phyloP scores from a whole-genome alignment of 1,140 invertebrate genomes.

The Geopemphigus sp. region DNA sequence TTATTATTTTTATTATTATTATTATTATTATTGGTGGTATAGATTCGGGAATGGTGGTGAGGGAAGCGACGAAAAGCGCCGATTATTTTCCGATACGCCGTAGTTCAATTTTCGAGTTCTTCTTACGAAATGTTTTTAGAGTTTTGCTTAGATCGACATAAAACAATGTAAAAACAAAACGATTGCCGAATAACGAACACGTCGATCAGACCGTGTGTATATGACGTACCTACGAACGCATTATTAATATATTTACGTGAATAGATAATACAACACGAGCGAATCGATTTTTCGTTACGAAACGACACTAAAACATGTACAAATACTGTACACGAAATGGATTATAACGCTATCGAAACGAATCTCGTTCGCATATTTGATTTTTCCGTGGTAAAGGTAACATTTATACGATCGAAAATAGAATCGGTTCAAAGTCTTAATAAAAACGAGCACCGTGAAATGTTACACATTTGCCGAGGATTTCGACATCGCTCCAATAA shows the following conservation, averaged over 20 bases:
- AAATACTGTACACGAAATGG: neutral
- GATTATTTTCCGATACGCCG: too few relatives aligned
- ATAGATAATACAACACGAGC: neutral
- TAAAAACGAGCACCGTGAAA: neutral
- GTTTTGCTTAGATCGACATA: too few relatives aligned
- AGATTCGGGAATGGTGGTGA: too few relatives aligned
- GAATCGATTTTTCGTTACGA: neutral
- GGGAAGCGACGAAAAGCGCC: too few relatives aligned
- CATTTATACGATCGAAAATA: constrained; percentile 8
- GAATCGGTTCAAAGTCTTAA: neutral
- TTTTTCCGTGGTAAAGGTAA: neutral
- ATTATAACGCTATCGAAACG: neutral
- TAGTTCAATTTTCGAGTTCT: too few relatives aligned
- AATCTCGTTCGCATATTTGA: neutral
- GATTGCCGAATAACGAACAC: too few relatives aligned
- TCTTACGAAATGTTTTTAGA: too few relatives aligned
- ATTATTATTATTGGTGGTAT: too few relatives aligned
- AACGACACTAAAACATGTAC: neutral
- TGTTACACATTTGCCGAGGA: neutral
- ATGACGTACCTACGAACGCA: too few relatives aligned
- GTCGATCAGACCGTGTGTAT: too few relatives aligned
- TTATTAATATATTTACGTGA: neutral
- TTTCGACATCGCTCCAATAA: neutral
- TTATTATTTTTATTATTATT: too few relatives aligned
- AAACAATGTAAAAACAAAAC: too few relatives aligned